A percentile compares a stretch with the other conserved stretches of the same genome.
Evolutionary conservation across 2,888 invertebrate genomes (phyloP).

Genomic region (Amphipoea oculea): DNA sequence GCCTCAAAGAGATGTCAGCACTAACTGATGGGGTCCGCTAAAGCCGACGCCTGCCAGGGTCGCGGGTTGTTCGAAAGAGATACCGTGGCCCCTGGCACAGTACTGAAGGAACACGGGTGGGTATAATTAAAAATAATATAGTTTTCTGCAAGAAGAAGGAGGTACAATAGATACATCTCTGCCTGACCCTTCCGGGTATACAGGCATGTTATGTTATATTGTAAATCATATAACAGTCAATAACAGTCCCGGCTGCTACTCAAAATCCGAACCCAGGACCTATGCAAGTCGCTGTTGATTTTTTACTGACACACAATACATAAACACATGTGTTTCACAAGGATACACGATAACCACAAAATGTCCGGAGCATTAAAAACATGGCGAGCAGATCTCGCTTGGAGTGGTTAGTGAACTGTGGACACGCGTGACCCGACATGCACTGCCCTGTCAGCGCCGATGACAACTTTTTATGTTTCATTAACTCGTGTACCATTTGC

Average conservation of each 20-base stretch:
- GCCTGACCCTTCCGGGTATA: not conserved
- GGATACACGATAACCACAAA: conserved; percentile 10
- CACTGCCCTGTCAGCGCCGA: conserved; percentile 37
- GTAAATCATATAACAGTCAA: no score
- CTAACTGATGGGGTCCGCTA: no score
- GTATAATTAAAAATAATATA: no score
- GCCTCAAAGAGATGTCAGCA: no score
- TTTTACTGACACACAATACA: conserved; percentile 5
- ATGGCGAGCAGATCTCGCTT: conserved; percentile 38
- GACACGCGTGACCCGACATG: conserved; percentile 38
- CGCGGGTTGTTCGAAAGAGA: no score
- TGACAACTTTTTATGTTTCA: conserved; percentile 61
- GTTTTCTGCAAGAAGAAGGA: no score
- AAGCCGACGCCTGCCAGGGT: no score
- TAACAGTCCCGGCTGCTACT: not conserved
- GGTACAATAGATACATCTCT: not conserved
- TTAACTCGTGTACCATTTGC: conserved; percentile 40
- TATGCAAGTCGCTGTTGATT: not conserved
- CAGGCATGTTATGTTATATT: not conserved
- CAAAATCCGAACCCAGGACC: not conserved
- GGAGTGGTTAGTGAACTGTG: conserved; percentile 46
- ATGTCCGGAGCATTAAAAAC: conserved; percentile 30
- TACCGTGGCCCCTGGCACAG: no score
- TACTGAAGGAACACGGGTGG: no score
- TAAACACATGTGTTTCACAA: conserved; percentile 7